Evolutionary conservation across 2,888 invertebrate species (phyloP).

Genomic region (Odontocerum albicorne): DNA sequence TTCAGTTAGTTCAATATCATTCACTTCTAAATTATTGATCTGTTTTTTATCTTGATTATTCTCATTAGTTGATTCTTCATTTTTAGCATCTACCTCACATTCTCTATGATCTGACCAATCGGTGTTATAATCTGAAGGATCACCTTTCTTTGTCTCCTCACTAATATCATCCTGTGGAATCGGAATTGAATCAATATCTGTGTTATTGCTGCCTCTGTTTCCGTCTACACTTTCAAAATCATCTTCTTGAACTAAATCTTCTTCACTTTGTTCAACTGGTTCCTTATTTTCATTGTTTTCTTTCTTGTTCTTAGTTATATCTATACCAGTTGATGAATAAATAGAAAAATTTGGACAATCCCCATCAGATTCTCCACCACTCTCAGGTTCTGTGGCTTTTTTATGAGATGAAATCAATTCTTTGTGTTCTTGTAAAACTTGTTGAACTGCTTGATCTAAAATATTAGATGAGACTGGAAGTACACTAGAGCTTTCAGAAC

Average conservation of each 20-base stretch:
- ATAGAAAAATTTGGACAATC: slow-evolving; percentile 86
- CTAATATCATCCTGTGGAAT: slow-evolving; percentile 3
- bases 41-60: too few relatives aligned
- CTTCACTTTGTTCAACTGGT: slow-evolving; percentile 19
- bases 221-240: slow-evolving; percentile 19
- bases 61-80: background rate
- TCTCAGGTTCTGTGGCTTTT: slow-evolving; percentile 43
- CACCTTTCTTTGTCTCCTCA: background rate
- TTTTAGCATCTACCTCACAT: background rate
- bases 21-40: too few relatives aligned
- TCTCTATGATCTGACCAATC: background rate
- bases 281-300: slow-evolving; percentile 19
- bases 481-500: slow-evolving; percentile 26
- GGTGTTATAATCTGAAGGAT: background rate
- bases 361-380: slow-evolving; percentile 50
- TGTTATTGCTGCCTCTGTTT: background rate
- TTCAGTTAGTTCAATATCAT: too few relatives aligned
- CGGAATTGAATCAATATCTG: slow-evolving; percentile 5
- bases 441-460: slow-evolving; percentile 48
- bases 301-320: slow-evolving; percentile 61
- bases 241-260: slow-evolving; percentile 33
- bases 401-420: slow-evolving; percentile 40
- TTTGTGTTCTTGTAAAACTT: slow-evolving; percentile 49
- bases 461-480: slow-evolving; percentile 43
- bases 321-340: slow-evolving; percentile 80